Evolutionary conservation across 2,888 invertebrate genomes (phyloP).

Genomic region (Prosapia bicincta): DNA sequence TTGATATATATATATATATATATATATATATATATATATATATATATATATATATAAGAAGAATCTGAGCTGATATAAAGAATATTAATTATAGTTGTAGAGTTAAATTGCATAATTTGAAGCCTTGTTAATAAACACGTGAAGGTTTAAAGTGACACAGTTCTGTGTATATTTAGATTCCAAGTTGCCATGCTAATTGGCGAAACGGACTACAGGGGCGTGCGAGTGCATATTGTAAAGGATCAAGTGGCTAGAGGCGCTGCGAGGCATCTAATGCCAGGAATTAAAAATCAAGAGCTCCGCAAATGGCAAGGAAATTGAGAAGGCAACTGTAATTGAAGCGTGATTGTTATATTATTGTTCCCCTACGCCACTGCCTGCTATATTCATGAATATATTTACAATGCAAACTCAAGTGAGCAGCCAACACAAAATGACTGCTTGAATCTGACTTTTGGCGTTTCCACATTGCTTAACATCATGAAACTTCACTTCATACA

Average conservation of each 20-base stretch:
- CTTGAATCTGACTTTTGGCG: background rate
- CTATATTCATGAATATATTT: background rate
- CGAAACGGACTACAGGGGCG: background rate
- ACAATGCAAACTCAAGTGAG: background rate
- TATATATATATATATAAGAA: too few species aligned
- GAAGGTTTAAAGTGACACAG: background rate
- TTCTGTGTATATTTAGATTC: background rate
- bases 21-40: too few species aligned
- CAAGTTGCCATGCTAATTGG: background rate
- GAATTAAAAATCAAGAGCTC: slow-evolving; percentile 23
- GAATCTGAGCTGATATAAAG: too few species aligned
- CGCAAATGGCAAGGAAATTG: slow-evolving; percentile 2
- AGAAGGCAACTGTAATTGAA: slow-evolving; percentile 2
- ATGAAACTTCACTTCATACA: too few species aligned
- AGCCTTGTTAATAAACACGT: too few species aligned
- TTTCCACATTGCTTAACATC: background rate
- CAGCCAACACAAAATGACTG: background rate
- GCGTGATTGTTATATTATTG: slow-evolving; percentile 2
- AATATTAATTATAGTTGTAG: too few species aligned
- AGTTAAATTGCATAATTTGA: too few species aligned
- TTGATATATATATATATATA: too few species aligned
- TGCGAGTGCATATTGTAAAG: background rate
- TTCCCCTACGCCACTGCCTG: background rate
- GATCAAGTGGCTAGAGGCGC: slow-evolving; percentile 15
- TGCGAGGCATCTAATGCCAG: slow-evolving; percentile 22